These are phyloP conservation scores for Phortica okadai DNA, from an alignment of 2,888 invertebrate genomes.

Conservation along the genomic window DNA sequence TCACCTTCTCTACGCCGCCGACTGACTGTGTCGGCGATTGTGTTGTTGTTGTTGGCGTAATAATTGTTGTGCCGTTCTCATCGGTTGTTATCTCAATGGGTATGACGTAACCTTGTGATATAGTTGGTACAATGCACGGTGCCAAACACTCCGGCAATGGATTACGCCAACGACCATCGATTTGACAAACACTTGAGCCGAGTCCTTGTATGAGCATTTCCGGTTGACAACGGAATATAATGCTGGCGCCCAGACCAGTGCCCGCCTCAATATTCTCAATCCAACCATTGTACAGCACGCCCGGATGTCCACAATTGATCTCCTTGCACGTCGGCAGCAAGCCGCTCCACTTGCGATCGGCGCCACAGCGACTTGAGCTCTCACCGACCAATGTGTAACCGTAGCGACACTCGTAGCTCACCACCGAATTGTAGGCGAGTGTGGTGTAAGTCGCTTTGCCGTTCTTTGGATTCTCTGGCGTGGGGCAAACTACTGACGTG, in stretches of 20 bases:
- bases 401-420: conserved; percentile 96
- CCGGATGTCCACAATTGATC: conserved; percentile 97
- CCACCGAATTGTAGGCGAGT: conserved; percentile 95
- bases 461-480: conserved; percentile 93
- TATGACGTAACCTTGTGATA: conserved; percentile 86
- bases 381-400: conserved; percentile 95
- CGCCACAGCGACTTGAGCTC: conserved; percentile 92
- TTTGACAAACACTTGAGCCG: conserved; percentile 93
- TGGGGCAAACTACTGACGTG: conserved; percentile 94
- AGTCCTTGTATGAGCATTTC: conserved; percentile 93
- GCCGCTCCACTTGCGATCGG: conserved; percentile 97
- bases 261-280: conserved; percentile 92
- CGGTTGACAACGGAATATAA: conserved; percentile 95
- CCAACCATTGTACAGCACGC: conserved; percentile 97
- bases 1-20: conserved; percentile 78
- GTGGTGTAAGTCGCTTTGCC: conserved; percentile 96
- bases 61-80: conserved; percentile 72
- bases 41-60: conserved; percentile 74
- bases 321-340: conserved; percentile 95
- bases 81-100: conserved; percentile 78
- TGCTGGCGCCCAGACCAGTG: conserved; percentile 92
- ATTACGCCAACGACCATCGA: conserved; percentile 96
- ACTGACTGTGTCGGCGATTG: conserved; percentile 56
- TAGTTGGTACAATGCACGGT: conserved; percentile 94
- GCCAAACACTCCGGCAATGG: conserved; percentile 93